Evolutionary conservation across 2,888 invertebrate genomes (phyloP), one percentile per base, ranked within the genome.

Genomic region (Tetropium fuscum): DNA sequence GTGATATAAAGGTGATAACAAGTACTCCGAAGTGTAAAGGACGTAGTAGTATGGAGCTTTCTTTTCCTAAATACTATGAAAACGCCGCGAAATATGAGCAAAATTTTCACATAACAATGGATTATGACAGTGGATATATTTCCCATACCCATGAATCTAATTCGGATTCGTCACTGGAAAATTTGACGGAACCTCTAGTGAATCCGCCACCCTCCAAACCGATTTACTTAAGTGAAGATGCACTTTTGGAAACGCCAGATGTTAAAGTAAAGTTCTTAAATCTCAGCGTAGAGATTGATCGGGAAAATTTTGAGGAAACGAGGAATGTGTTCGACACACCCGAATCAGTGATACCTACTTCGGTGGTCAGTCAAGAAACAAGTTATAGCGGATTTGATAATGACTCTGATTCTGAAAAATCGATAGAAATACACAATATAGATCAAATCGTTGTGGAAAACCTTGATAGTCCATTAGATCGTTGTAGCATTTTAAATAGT

Each of bases 41-140:
- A 48, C n/a, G n/a, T n/a, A 16, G 10, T 11, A 58, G 18, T 25
- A 60, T 55, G 55, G 60, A 55, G 51, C 41, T 44, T 6, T 38
- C 41, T 1, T 45, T 60, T 43, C 25, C 22, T 6, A 48, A 48
- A 15, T 20, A 20, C 15, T 20, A 30, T 27, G 44, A 20, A 16
- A n/a, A n/a, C 11, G 30, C 10, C 38, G n/a, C 11, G 10, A 38
- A 16, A 13, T 47, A 18, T 40, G 44, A 13, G 16, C 13, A 5
- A 18, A 49, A 38, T 40, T 48, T 58, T 36, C 38, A 44, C 5
- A 60, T 68, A 19, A 61, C 54, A 19, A 73, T 79, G 70, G 80
- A 81, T 64, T 74, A 78, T 60, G 81, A 81, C 66, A 81, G 81
- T 69, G 81, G 81, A 1, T 81, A 81, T 63, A 72, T 79, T 58